Percentiles rank a stretch among this genome's conserved stretches.
phyloP scores from a whole-genome alignment of 2,888 invertebrate genomes.

The Mermis nigrescens region DNA sequence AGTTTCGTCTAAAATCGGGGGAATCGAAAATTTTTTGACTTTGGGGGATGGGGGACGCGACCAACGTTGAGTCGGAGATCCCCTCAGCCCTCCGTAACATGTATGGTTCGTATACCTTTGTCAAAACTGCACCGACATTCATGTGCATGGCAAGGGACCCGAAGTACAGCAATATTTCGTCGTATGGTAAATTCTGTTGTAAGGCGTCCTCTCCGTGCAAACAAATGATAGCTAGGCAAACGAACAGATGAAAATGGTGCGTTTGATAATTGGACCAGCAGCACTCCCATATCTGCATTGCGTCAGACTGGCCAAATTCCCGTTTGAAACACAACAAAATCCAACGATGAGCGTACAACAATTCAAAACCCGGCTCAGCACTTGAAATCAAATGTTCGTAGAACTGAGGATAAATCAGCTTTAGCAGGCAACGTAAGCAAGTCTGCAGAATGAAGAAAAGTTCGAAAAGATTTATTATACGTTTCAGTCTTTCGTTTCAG shows the following conservation, averaged over 20 bases:
- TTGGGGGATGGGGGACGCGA: too few species aligned
- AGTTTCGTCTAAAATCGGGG: too few species aligned
- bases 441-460: too few species aligned
- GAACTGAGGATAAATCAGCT: constrained; percentile 74
- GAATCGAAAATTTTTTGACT: too few species aligned
- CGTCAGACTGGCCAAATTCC: constrained; percentile 70
- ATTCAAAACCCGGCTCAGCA: constrained; percentile 55
- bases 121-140: constrained; percentile 70
- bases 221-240: constrained; percentile 74
- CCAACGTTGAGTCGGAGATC: too few species aligned
- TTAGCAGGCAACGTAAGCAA: constrained; percentile 63
- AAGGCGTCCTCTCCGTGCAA: constrained; percentile 68
- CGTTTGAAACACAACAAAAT: constrained; percentile 53
- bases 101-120: constrained; percentile 44
- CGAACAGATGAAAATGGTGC: constrained; percentile 81
- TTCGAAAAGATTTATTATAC: too few species aligned
- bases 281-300: constrained; percentile 79
- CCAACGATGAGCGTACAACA: constrained; percentile 67
- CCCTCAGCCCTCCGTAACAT: not conserved
- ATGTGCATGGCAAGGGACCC: constrained; percentile 90
- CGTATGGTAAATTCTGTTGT: constrained; percentile 69
- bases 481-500: too few species aligned
- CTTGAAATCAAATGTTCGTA: constrained; percentile 55
- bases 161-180: constrained; percentile 83
- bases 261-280: constrained; percentile 93